These are phyloP conservation scores for Nothura maculosa DNA, from an alignment of 2,797 vertebrate genomes.

Conservation along the genomic window DNA sequence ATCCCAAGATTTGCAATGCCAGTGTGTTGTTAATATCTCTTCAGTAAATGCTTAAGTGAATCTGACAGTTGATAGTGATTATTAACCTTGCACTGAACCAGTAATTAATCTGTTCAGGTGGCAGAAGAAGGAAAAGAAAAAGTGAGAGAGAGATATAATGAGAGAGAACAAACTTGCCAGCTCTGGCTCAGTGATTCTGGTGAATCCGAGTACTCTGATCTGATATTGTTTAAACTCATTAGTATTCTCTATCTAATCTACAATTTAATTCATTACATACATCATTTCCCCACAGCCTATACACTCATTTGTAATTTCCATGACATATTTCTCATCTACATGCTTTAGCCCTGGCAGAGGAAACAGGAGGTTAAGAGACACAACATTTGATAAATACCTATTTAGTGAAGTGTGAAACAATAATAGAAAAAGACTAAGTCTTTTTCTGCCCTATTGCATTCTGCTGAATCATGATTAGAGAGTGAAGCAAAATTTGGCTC, in stretches of 20 bases:
- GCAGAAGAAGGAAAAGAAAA: conserved; percentile 40
- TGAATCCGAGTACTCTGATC: conserved; percentile 65
- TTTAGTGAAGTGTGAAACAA: conserved; percentile 27
- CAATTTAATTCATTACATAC: conserved; percentile 83
- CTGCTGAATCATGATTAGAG: not conserved
- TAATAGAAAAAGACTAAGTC: not conserved
- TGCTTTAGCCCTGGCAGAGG: conserved; percentile 51
- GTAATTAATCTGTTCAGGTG: conserved; percentile 82
- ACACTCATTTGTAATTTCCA: conserved; percentile 76
- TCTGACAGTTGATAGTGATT: conserved; percentile 82
- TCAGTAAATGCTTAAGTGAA: conserved; percentile 74
- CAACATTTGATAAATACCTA: conserved; percentile 48
- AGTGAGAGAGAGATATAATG: conserved; percentile 27
- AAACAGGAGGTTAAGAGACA: conserved; percentile 49
- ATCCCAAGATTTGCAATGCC: conserved; percentile 51
- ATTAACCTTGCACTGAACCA: conserved; percentile 83
- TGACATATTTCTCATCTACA: conserved; percentile 58
- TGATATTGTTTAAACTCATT: conserved; percentile 75
- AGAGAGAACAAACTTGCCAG: conserved; percentile 50
- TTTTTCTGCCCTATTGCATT: not conserved
- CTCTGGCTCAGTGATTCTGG: conserved; percentile 66
- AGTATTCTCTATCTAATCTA: conserved; percentile 76
- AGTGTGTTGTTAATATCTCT: conserved; percentile 74
- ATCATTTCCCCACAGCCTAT: conserved; percentile 79
- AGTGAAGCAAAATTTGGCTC: not conserved